These are phyloP conservation scores for Poeciliopsis retropinna DNA, from an alignment of 2,113 vertebrate genomes.

Conservation along the genomic window DNA sequence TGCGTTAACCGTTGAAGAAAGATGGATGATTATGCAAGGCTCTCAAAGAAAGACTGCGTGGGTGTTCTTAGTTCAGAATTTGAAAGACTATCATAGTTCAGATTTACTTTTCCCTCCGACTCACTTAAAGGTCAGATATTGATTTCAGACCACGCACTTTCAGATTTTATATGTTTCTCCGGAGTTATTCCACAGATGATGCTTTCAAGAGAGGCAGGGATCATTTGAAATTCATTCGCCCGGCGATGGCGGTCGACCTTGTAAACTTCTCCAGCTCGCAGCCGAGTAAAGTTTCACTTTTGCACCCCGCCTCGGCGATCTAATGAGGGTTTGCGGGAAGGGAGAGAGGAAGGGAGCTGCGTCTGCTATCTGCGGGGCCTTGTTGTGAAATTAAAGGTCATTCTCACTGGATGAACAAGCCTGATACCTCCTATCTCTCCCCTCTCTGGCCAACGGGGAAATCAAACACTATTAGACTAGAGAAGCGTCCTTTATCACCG, in stretches of 20 bases:
- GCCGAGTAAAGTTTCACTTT: slow-evolving; percentile 68
- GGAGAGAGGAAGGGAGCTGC: slow-evolving; percentile 34
- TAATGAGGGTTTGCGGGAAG: slow-evolving; percentile 67
- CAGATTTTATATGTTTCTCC: slow-evolving; percentile 10
- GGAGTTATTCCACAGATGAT: slow-evolving; percentile 28
- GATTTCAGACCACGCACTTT: slow-evolving; percentile 33
- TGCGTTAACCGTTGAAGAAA: slow-evolving; percentile 27
- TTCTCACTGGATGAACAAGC: slow-evolving; percentile 72
- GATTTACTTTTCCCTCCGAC: neutral
- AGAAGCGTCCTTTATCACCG: slow-evolving; percentile 72
- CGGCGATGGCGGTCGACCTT: slow-evolving; percentile 62
- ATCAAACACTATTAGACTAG: slow-evolving; percentile 75
- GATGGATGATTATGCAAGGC: slow-evolving; percentile 33
- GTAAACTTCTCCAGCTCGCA: slow-evolving; percentile 66
- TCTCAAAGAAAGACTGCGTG: slow-evolving; percentile 14
- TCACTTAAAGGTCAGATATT: slow-evolving; percentile 28
- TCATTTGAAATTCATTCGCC: slow-evolving; percentile 38
- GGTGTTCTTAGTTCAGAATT: slow-evolving; percentile 24
- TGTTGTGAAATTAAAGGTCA: slow-evolving; percentile 79
- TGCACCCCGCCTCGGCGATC: slow-evolving; percentile 48
- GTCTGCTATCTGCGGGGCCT: slow-evolving; percentile 62
- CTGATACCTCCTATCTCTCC: slow-evolving; percentile 65
- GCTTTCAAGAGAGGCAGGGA: slow-evolving; percentile 36
- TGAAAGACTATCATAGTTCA: slow-evolving; percentile 21
- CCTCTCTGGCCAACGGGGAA: slow-evolving; percentile 68